Percentiles rank a stretch among this genome's conserved stretches.
Evolutionary conservation across 1,140 invertebrate genomes (phyloP).

Genomic region (Aphaenogaster ashmeadi): DNA sequence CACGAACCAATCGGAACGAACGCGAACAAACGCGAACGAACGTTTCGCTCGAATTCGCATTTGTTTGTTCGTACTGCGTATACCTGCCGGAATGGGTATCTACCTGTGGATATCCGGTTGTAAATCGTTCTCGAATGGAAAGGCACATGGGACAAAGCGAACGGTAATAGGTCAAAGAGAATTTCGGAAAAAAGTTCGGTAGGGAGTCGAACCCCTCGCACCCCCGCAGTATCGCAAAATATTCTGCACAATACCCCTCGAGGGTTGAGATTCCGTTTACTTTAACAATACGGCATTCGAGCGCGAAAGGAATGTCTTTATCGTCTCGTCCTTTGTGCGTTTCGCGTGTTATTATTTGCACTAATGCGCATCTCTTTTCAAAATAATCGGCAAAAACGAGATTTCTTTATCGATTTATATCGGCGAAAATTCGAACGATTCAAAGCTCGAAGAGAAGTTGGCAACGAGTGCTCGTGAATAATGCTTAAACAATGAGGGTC

Average conservation of each 20-base stretch:
- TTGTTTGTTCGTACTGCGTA: background rate
- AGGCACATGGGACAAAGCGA: background rate
- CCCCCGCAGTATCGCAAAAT: background rate
- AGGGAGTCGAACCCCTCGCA: too few relatives aligned
- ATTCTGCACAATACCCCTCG: background rate
- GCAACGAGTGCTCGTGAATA: too few relatives aligned
- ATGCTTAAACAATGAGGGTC: too few relatives aligned
- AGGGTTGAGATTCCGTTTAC: background rate
- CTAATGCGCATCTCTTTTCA: too few relatives aligned
- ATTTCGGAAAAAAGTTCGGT: background rate
- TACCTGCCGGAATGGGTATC: background rate
- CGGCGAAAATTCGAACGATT: background rate
- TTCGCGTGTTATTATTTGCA: background rate
- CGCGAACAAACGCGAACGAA: background rate
- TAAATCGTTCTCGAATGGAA: background rate
- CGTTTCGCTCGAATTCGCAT: background rate
- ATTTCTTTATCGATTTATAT: background rate
- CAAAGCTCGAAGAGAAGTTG: background rate
- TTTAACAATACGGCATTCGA: background rate
- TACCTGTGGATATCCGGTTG: constrained; percentile 34
- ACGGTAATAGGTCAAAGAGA: background rate
- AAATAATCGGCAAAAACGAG: background rate
- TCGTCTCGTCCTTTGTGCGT: background rate
- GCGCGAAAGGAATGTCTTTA: background rate
- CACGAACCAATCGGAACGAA: background rate